phyloP scores from a whole-genome alignment of 2,888 invertebrate species.

The Trichopoda pennipes region DNA sequence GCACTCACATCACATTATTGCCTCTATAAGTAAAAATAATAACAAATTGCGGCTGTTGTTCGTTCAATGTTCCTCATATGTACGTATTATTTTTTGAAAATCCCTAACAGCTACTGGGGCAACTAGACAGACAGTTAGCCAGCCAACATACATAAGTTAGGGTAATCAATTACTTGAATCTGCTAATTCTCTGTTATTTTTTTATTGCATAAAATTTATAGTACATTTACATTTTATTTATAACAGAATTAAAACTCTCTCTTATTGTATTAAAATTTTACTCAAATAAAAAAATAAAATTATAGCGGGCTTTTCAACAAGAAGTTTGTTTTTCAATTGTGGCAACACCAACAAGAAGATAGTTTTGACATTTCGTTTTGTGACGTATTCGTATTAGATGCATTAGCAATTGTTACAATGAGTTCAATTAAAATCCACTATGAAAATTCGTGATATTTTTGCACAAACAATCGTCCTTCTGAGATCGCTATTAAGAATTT shows the following conservation, averaged over 20 bases:
- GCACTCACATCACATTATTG: too few species aligned
- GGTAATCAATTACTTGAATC: slow-evolving; percentile 27
- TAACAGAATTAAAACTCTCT: neutral
- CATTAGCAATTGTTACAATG: too few species aligned
- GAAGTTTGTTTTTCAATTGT: too few species aligned
- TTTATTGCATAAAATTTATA: neutral
- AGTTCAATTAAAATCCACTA: too few species aligned
- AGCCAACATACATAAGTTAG: slow-evolving; percentile 27
- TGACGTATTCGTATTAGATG: too few species aligned
- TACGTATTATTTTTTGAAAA: slow-evolving; percentile 14
- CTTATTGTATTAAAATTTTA: neutral
- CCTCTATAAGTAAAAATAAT: neutral
- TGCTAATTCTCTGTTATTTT: neutral
- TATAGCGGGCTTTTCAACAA: too few species aligned
- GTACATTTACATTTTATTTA: neutral
- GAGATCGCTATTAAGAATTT: too few species aligned
- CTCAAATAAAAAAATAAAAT: neutral
- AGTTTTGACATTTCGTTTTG: too few species aligned
- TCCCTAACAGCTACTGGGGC: neutral
- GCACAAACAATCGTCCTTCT: too few species aligned
- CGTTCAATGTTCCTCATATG: slow-evolving; percentile 5
- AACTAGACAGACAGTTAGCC: neutral
- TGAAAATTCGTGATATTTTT: too few species aligned
- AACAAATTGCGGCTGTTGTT: slow-evolving; percentile 26
- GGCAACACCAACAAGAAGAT: too few species aligned